Base-by-base conservation (phyloP, 2,113 vertebrate genomes). In the Lota lota region DNA sequence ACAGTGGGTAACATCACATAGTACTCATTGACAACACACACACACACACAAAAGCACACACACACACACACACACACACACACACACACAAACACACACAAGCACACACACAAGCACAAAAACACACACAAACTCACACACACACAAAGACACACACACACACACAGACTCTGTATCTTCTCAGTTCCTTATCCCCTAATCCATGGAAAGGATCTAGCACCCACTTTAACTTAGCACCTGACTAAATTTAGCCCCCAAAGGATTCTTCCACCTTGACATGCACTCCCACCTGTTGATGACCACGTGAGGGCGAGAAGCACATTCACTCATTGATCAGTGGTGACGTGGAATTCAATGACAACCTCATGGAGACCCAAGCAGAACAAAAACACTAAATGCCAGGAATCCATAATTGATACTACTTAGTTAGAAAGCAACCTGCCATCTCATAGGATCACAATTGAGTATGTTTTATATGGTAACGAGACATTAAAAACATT, bases 241-340 rank as follows among this genome's bases (percentile, higher is more conserved):
- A 69, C 60, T 87, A 86, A 88, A 78, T 88, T 89, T 88, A 84
- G 85, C 78, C 62, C 61, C 57, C 61, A 19, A 20, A 74, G 61
- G 69, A 74, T 64, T 73, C 47, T 61, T 66, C 22, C 16, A 17
- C 24, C 22, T 66, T 47, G 17, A 69, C 65, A 15, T 22, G 22
- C 28, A 57, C 67, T 33, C 22, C 61, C 58, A 19, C 21, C 61
- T 62, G 28, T 33, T 33, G 28, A 33, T 4, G 40, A 12, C 10
- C 40, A 47, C 17, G 12, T 28, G 10, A 62, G 61, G 61, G 20
- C 15, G 22, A 16, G 61, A 22, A 15, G 20, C 12, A 8, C 60
- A 61, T 24, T 33, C 28, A 2, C 28, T 33, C 28, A 33, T 6
- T 33, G 0, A 47, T 47, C 40, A 12, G 40, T 47, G 40, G 40